Conservation (phyloP, 2,797 vertebrate genomes). For the Chelonia mydas region DNA sequence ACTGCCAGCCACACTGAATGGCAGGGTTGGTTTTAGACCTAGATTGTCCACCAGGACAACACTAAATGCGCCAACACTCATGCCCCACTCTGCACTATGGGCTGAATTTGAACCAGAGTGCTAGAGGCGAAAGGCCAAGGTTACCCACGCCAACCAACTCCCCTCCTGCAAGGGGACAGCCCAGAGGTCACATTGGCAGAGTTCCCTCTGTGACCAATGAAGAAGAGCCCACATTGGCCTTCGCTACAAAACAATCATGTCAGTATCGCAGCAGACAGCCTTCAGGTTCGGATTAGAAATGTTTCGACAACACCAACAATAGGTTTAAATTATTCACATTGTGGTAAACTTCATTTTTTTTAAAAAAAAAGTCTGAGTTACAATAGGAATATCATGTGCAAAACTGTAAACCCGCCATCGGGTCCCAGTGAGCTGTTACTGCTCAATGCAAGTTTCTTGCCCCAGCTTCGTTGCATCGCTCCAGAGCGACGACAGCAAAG, state of each 20-base stretch:
- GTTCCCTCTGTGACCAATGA: not conserved
- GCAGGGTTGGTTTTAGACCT: not conserved
- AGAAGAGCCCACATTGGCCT: not conserved
- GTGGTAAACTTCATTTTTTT: slow-evolving; percentile 75
- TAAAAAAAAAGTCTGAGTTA: slow-evolving; percentile 51
- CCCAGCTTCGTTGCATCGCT: not conserved
- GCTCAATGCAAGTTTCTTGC: not conserved
- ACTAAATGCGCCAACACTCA: not conserved
- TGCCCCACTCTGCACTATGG: not conserved
- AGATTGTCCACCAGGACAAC: not conserved
- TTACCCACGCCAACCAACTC: not conserved
- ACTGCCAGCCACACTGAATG: not conserved
- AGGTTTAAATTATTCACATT: slow-evolving; percentile 82
- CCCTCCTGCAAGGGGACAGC: not conserved
- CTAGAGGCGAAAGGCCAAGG: not conserved
- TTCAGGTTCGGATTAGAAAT: not conserved
- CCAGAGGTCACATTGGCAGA: fast-evolving
- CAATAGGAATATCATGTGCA: slow-evolving; percentile 77
- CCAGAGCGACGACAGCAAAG: not conserved
- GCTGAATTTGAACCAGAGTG: not conserved
- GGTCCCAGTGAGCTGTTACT: not conserved
- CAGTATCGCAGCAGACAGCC: not conserved
- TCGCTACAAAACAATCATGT: too few species aligned
- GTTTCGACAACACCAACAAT: not conserved
- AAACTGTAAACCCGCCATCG: slow-evolving; percentile 60